These are phyloP conservation scores for Pterois miles DNA, from an alignment of 2,797 vertebrate genomes.

Conservation along the genomic window DNA sequence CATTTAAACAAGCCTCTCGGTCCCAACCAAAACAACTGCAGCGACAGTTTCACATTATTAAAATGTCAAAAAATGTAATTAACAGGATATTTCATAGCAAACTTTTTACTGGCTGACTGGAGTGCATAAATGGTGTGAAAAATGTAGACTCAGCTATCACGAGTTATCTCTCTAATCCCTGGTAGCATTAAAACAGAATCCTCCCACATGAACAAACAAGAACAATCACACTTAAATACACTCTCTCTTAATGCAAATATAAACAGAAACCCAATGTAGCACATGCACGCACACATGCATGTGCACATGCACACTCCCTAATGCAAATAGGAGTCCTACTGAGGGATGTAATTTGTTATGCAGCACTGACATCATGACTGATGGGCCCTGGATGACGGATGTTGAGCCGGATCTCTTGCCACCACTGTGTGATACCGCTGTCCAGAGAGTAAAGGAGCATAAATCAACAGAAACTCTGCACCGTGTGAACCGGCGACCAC, in stretches of 20 bases:
- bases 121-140: neutral
- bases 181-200: constrained; percentile 30
- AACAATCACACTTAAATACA: constrained; percentile 43
- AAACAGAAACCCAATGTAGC: constrained; percentile 27
- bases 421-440: constrained; percentile 5
- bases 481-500: constrained; percentile 24
- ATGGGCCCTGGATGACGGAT: constrained; percentile 45
- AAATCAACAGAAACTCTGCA: constrained; percentile 59
- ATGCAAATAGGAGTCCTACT: neutral
- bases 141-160: constrained; percentile 8
- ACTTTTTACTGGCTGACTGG: neutral
- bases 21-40: neutral
- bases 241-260: constrained; percentile 33
- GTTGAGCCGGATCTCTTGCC: constrained; percentile 48
- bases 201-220: constrained; percentile 56
- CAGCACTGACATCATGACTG: constrained; percentile 31
- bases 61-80: constrained; percentile 28
- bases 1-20: constrained; percentile 3
- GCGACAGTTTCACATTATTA: constrained; percentile 16
- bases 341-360: constrained; percentile 23
- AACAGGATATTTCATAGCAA: constrained; percentile 6
- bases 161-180: constrained; percentile 3
- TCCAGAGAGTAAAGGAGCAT: constrained; percentile 36
- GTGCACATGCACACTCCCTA: neutral
- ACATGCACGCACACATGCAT: neutral